Percentiles rank a stretch among this genome's conserved stretches.
Conservation (phyloP, 2,888 invertebrate genomes). For the Balanococcus diminutus region DNA sequence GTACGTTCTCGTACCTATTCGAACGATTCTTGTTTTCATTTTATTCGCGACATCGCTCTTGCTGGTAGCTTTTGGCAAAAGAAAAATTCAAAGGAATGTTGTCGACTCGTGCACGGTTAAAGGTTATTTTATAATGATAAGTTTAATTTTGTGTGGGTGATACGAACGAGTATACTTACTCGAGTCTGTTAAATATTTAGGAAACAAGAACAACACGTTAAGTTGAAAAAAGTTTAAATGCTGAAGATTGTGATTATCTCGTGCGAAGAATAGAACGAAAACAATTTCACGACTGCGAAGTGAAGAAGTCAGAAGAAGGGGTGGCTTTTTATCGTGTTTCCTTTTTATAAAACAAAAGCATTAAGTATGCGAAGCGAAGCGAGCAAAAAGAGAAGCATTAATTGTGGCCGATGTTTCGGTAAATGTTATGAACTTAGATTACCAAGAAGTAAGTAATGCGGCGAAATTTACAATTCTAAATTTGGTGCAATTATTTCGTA, state of each 20-base stretch:
- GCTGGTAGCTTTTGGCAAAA: background rate
- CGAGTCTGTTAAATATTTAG: background rate
- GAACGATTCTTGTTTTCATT: background rate
- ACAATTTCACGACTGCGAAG: background rate
- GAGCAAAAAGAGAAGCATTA: background rate
- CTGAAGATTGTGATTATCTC: background rate
- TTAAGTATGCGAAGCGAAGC: background rate
- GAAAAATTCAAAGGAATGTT: background rate
- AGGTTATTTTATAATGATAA: background rate
- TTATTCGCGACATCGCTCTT: background rate
- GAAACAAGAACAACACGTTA: background rate
- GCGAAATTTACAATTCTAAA: background rate
- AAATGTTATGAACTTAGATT: background rate
- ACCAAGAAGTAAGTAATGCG: background rate
- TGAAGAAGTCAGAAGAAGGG: background rate
- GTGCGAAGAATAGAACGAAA: background rate
- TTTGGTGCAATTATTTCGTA: background rate
- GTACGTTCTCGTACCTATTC: background rate
- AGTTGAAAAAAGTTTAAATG: background rate
- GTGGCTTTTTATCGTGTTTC: background rate
- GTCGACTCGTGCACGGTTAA: background rate
- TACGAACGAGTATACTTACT: background rate
- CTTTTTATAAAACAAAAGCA: background rate
- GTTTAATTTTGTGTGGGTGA: background rate
- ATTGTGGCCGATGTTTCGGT: background rate